Evolutionary conservation across 2,888 invertebrate genomes (phyloP).

Genomic region (Conomelus anceps): DNA sequence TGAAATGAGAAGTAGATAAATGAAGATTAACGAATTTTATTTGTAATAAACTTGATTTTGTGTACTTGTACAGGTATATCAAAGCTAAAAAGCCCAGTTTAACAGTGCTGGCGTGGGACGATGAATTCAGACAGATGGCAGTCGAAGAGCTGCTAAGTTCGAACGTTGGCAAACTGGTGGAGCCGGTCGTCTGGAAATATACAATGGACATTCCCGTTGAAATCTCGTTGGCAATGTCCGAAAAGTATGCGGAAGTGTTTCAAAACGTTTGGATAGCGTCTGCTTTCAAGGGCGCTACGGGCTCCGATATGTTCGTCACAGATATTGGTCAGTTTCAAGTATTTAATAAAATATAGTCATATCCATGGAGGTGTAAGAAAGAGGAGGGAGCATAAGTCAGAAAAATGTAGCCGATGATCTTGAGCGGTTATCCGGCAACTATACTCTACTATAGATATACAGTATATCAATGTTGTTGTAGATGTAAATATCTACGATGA

Average conservation of each 20-base stretch:
- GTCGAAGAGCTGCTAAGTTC: conserved; percentile 45
- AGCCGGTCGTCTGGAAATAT: conserved; percentile 69
- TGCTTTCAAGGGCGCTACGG: conserved; percentile 75
- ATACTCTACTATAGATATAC: no score
- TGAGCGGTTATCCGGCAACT: no score
- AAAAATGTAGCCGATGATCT: no score
- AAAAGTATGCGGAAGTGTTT: conserved; percentile 55
- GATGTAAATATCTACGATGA: no score
- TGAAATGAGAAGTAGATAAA: no score
- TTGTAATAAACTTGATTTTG: background rate
- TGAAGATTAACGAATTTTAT: no score
- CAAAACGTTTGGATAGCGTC: conserved; percentile 69
- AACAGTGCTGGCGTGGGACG: conserved; percentile 71
- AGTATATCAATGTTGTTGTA: no score
- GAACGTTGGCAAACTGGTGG: conserved; percentile 47
- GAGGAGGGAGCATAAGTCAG: no score
- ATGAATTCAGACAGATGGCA: conserved; percentile 60
- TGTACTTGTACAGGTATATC: conserved; percentile 40
- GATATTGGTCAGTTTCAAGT: conserved; percentile 44
- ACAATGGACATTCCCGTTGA: conserved; percentile 43
- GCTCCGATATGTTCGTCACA: conserved; percentile 47
- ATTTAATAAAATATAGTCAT: no score
- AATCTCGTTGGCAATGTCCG: conserved; percentile 47
- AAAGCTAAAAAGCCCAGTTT: conserved; percentile 47
- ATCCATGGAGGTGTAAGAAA: no score